These are phyloP conservation scores for Scelioninae gen. 2 DNA, from an alignment of 2,888 invertebrate genomes.

Conservation along the genomic window DNA sequence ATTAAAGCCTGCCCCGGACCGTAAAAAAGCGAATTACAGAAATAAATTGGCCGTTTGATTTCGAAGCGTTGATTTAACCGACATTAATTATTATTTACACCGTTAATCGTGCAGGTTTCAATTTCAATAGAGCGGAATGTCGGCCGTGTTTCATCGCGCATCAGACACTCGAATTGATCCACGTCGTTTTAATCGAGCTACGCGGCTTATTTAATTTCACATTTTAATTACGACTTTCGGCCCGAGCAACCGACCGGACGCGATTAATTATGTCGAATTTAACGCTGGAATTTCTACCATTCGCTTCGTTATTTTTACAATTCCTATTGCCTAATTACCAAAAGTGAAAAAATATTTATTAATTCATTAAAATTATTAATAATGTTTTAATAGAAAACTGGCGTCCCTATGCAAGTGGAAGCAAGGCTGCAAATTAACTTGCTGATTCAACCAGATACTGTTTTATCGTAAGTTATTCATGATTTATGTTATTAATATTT, in stretches of 20 bases:
- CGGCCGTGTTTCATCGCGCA: constrained; percentile 30
- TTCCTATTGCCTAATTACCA: too few species aligned
- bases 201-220: constrained; percentile 51
- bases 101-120: constrained; percentile 46
- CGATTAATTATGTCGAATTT: constrained; percentile 10
- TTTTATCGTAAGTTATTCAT: constrained; percentile 80
- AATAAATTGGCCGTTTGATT: constrained; percentile 36
- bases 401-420: constrained; percentile 84
- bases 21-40: constrained; percentile 19
- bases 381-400: constrained; percentile 77
- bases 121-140: constrained; percentile 38
- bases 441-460: constrained; percentile 76
- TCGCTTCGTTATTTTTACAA: too few species aligned
- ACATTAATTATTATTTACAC: constrained; percentile 52
- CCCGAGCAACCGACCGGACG: constrained; percentile 22
- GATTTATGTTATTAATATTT: too few species aligned
- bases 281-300: too few species aligned
- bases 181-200: constrained; percentile 37
- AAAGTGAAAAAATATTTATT: too few species aligned
- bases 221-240: constrained; percentile 49
- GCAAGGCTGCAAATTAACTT: constrained; percentile 89
- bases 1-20: constrained; percentile 1
- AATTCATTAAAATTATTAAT: background rate
- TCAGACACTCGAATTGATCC: constrained; percentile 33
- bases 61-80: constrained; percentile 27